Conservation (phyloP, 2,797 vertebrate genomes). For the Podarcis lilfordi region DNA sequence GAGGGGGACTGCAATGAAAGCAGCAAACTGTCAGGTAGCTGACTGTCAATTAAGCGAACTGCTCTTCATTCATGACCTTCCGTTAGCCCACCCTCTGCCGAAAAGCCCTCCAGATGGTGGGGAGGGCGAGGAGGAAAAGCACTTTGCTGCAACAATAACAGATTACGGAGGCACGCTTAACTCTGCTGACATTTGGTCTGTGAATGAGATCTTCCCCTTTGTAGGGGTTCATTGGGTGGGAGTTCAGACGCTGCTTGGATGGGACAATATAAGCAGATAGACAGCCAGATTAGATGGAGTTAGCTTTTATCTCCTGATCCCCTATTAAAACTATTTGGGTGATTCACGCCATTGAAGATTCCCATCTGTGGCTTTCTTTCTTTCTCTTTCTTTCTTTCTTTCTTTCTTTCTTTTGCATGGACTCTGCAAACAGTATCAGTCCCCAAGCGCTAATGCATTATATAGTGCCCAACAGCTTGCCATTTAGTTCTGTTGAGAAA, state of each 20-base stretch:
- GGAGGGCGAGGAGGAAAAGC: background rate
- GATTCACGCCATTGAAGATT: constrained; percentile 4
- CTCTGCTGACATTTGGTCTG: constrained; percentile 25
- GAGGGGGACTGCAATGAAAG: background rate
- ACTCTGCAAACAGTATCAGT: background rate
- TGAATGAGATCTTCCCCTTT: constrained; percentile 22
- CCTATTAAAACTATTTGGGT: constrained; percentile 14
- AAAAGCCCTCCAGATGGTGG: constrained; percentile 22
- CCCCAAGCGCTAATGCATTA: background rate
- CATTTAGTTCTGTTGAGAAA: background rate
- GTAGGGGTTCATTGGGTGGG: background rate
- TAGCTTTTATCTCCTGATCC: constrained; percentile 16
- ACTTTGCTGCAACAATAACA: constrained; percentile 17
- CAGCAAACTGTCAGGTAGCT: background rate
- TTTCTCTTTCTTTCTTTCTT: background rate
- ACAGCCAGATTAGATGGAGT: background rate
- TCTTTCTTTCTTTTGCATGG: background rate
- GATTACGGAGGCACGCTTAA: constrained; percentile 14
- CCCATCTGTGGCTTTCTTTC: constrained; percentile 1
- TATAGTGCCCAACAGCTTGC: background rate
- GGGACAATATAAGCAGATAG: constrained; percentile 12
- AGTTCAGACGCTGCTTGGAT: constrained; percentile 10
- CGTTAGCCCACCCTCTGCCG: background rate
- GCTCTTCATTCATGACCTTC: constrained; percentile 18
- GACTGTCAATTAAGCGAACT: background rate